Percentiles rank a stretch among this genome's conserved stretches.
Conservation (phyloP, 2,797 vertebrate genomes). For the Microctenopoma lineatum region DNA sequence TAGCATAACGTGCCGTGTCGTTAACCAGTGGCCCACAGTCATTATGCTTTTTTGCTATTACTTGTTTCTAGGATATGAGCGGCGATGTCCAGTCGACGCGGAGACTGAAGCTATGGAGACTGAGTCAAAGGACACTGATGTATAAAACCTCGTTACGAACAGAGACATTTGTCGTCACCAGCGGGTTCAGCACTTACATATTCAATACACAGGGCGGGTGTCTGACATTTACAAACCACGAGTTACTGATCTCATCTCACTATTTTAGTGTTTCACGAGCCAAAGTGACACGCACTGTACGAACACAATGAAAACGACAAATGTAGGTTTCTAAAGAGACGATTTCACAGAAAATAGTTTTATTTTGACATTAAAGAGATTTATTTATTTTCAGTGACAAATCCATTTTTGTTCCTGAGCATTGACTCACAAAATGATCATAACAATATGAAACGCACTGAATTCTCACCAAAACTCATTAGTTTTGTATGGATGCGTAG, state of each 20-base stretch:
- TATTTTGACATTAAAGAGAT: neutral
- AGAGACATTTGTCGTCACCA: neutral
- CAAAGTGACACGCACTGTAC: neutral
- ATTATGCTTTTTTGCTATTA: neutral
- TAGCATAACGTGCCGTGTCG: no score
- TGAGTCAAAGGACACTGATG: conserved; percentile 53
- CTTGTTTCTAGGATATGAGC: conserved; percentile 56
- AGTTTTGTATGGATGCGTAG: neutral
- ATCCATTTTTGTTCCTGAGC: neutral
- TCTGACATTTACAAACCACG: neutral
- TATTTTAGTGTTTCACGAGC: neutral
- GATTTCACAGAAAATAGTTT: neutral
- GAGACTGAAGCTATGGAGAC: conserved; percentile 35
- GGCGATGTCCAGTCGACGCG: conserved; percentile 13
- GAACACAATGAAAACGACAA: neutral
- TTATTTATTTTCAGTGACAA: neutral
- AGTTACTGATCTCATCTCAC: neutral
- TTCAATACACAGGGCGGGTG: neutral
- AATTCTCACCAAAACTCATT: neutral
- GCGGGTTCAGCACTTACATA: neutral
- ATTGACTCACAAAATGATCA: neutral
- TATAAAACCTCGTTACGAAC: conserved; percentile 38
- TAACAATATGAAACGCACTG: neutral
- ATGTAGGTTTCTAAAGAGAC: neutral
- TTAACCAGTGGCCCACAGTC: no score